phyloP scores from a whole-genome alignment of 1,140 invertebrate genomes.

The Monomorium pharaonis region DNA sequence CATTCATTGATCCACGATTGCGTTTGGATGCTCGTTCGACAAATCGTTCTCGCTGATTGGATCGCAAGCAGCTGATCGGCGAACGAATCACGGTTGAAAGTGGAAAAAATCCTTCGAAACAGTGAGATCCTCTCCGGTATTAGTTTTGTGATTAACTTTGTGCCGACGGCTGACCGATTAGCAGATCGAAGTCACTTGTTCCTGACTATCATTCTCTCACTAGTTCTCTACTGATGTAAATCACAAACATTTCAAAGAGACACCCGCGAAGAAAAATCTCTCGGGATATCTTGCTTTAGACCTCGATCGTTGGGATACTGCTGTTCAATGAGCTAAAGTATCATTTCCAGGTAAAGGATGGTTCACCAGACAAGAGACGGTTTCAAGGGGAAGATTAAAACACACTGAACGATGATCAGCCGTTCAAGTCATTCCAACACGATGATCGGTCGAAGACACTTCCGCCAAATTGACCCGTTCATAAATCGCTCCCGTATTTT shows the following conservation, averaged over 20 bases:
- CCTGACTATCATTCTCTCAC: neutral
- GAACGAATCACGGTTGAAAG: neutral
- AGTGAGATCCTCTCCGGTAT: neutral
- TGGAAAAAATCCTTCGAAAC: neutral
- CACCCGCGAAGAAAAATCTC: neutral
- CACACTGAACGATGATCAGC: neutral
- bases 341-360: neutral
- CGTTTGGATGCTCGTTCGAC: neutral
- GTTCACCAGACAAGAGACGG: too few relatives aligned
- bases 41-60: too few relatives aligned
- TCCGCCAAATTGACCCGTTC: neutral
- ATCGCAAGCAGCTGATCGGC: neutral
- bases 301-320: neutral
- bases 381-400: neutral
- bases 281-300: neutral
- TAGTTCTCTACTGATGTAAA: too few relatives aligned
- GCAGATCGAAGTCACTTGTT: neutral
- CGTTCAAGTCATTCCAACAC: too few relatives aligned
- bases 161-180: neutral
- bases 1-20: neutral
- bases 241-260: too few relatives aligned
- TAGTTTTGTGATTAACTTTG: neutral
- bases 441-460: neutral
- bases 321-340: neutral
- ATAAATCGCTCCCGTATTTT: constrained; percentile 10